Evolutionary conservation across 2,888 invertebrate species (phyloP).

Genomic region (Rhopalosiphum nymphaeae): DNA sequence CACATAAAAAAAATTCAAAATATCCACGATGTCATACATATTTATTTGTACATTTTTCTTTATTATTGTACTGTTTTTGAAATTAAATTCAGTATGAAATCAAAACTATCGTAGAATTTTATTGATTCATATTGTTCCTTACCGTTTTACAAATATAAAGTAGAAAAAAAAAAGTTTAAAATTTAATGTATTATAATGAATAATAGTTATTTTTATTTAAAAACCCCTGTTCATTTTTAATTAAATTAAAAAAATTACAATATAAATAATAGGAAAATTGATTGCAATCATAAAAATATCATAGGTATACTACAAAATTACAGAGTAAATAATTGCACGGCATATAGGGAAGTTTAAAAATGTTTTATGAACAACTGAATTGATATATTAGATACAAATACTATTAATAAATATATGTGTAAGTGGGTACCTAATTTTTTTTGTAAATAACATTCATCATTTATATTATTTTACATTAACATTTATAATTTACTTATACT

Average conservation of each 20-base stretch:
- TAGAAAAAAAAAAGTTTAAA: background rate
- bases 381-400: background rate
- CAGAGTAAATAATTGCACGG: background rate
- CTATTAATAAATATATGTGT: background rate
- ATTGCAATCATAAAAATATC: background rate
- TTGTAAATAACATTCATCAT: background rate
- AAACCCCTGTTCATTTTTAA: background rate
- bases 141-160: background rate
- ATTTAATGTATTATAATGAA: background rate
- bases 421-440: too few species aligned
- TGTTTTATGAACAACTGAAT: background rate
- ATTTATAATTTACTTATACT: background rate
- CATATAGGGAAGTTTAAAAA: background rate
- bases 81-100: background rate
- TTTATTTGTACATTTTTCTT: background rate
- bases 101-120: fast-evolving
- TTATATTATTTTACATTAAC: background rate
- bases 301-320: background rate
- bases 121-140: background rate
- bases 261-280: background rate
- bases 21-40: background rate
- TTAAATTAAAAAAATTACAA: background rate
- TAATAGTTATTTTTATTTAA: background rate
- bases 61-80: background rate
- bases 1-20: background rate